Conservation (phyloP, 1,140 invertebrate species). For the Tribolium castaneum region DNA sequence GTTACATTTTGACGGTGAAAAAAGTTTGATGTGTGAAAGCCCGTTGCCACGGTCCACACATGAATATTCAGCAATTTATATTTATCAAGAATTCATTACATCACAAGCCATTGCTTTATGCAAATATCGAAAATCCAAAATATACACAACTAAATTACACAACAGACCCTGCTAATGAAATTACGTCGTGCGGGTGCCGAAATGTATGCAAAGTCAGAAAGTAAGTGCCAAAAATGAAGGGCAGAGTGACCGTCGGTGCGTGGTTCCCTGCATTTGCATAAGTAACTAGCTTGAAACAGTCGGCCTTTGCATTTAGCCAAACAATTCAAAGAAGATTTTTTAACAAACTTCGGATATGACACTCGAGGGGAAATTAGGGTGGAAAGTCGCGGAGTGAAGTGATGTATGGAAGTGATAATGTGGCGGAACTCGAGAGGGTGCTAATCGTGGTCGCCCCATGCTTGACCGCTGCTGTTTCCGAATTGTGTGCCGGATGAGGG, state of each 20-base stretch:
- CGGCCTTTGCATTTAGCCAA: conserved; percentile 16
- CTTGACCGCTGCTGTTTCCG: conserved; percentile 34
- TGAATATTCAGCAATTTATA: conserved; percentile 38
- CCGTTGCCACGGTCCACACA: neutral
- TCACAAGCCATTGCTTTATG: conserved; percentile 43
- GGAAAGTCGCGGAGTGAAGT: neutral
- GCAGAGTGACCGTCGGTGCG: conserved; percentile 33
- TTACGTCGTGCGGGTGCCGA: conserved; percentile 21
- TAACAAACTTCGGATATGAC: no score
- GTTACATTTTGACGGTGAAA: no score
- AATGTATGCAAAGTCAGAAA: conserved; percentile 39
- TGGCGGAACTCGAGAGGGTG: conserved; percentile 36
- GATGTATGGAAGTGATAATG: conserved; percentile 37
- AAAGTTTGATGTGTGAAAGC: neutral
- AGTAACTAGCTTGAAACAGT: conserved; percentile 42
- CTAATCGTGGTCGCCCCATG: conserved; percentile 37
- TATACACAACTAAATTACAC: conserved; percentile 44
- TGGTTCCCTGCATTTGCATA: conserved; percentile 43
- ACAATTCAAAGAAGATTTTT: conserved; percentile 21
- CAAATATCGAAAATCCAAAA: conserved; percentile 44
- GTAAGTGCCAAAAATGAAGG: conserved; percentile 42
- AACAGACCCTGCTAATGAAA: conserved; percentile 43
- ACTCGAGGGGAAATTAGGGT: conserved; percentile 7
- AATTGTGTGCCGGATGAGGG: neutral
- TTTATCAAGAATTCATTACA: conserved; percentile 40